Base-by-base conservation (phyloP, 2,888 invertebrate genomes). In the Stenchaetothrips biformis region DNA sequence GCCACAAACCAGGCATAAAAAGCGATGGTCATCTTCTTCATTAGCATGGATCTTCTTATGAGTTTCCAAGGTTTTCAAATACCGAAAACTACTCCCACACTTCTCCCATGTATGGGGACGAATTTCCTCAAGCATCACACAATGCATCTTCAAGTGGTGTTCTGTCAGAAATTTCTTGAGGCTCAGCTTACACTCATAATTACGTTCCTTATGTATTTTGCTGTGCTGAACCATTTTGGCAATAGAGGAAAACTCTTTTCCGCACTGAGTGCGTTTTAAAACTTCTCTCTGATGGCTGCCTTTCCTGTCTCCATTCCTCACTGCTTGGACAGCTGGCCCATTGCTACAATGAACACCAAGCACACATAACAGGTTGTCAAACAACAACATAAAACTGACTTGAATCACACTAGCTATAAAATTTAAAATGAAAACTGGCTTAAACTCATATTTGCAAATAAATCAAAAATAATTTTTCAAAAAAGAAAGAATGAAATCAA, bases 81-180 rank as follows among this genome's bases (percentile, higher is more conserved):
- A 48, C 16, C 89, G 85, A 4, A 87, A 88, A 0, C 85, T 82
- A 83, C 87, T 86, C 13, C 84, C 84, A 81, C 87, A 87, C 79
- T 85, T 82, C n/a, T 85, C 85, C 82, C 87, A 87, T 18, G 82
- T 81, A 81, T 84, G 86, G 13, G 87, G 87, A 77, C 85, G 84
- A 8, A 85, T 83, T 77, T 86, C 85, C 6, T 86, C 85, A 81
- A 87, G 87, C 11, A 84, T 82, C 25, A 86, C 84, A 81, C 87
- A 84, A 82, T 88, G 87, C 9, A 85, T 85, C 78, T 86, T 87
- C 67, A 87, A 84, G 79, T 85, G 85, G 47, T 85, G 84, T 77
- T 86, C 84, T 48, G 86, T 84, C 81, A 84, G 84, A 82, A 87
- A 87, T 16, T 84, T 83, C 82, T 85, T 86, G 7, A 84, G 84